These are phyloP conservation scores for Peromyscus nudipes DNA, from an alignment of 2,797 vertebrate genomes.

Conservation along the genomic window DNA sequence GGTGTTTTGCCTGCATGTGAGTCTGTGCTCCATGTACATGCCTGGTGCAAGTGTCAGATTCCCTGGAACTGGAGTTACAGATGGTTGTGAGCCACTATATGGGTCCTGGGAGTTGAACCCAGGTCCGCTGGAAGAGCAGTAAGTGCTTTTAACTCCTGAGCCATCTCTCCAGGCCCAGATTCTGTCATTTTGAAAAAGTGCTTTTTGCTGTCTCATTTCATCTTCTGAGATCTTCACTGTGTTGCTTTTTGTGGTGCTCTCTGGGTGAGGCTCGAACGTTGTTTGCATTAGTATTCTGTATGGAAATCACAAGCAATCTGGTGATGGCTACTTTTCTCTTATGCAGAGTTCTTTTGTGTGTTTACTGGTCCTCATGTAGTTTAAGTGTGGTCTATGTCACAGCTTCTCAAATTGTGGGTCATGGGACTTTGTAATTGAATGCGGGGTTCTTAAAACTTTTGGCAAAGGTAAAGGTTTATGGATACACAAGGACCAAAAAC, in stretches of 20 bases:
- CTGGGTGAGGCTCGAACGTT: neutral
- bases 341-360: neutral
- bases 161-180: neutral
- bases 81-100: neutral
- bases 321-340: conserved; percentile 17
- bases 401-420: neutral
- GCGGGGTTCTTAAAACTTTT: neutral
- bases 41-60: neutral
- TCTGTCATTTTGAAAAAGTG: neutral
- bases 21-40: neutral
- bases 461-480: neutral
- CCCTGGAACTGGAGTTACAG: neutral
- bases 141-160: neutral
- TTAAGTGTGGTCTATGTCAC: conserved; percentile 2
- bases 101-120: neutral
- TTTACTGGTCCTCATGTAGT: neutral
- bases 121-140: neutral
- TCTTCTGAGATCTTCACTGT: neutral
- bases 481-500: neutral
- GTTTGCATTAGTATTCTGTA: neutral
- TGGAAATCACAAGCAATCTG: conserved; percentile 1
- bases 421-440: neutral
- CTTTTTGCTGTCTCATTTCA: conserved; percentile 47
- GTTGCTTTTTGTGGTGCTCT: conserved; percentile 23
- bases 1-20: neutral